Base-by-base conservation (phyloP, 2,113 vertebrate genomes). In the Brachypodius melanocephalos region DNA sequence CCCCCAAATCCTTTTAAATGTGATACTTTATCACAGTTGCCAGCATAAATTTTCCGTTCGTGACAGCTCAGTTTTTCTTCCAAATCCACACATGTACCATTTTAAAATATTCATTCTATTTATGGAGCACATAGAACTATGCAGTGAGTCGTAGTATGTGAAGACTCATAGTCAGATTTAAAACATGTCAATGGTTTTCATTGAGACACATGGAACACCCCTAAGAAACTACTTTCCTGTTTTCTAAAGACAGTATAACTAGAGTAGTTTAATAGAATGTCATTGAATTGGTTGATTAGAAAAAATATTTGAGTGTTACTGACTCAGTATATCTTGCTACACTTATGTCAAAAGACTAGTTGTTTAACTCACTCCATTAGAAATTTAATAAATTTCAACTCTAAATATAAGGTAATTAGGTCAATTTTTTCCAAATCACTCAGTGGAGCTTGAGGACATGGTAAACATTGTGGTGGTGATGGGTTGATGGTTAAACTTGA, bases 71-170 rank as follows among this genome's bases (percentile, higher is more conserved):
- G 65, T 80, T 93, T 92, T 93, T 83, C 77, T 95, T 96, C 91
- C 88, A 96, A 96, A 96, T 88, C 84, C 92, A 91, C 90, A 95
- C 73, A 95, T 87, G 94, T 68, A 88, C 22, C 43, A 88, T 48
- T 95, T 88, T 68, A 86, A 97, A 96, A 94, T 91, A 93, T 92
- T 91, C 88, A 81, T 69, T 93, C 86, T 86, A 92, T 96, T 97
- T 93, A 81, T 72, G 77, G 67, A 88, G 67, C 71, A 74, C 81
- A 75, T 0, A 89, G 76, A 93, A 94, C 71, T 92, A 62, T 91
- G 67, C 69, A 85, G 69, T 26, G 66, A 95, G 43, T 75, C 93
- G 58, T 51, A 95, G 69, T 85, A 82, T 67, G 51, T 67, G 93
- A 95, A 76, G 36, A 72, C n/a, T 51, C 66, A 79, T 21, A 88